Base-by-base conservation (phyloP, 2,797 vertebrate species). In the Rhabdomys pumilio region DNA sequence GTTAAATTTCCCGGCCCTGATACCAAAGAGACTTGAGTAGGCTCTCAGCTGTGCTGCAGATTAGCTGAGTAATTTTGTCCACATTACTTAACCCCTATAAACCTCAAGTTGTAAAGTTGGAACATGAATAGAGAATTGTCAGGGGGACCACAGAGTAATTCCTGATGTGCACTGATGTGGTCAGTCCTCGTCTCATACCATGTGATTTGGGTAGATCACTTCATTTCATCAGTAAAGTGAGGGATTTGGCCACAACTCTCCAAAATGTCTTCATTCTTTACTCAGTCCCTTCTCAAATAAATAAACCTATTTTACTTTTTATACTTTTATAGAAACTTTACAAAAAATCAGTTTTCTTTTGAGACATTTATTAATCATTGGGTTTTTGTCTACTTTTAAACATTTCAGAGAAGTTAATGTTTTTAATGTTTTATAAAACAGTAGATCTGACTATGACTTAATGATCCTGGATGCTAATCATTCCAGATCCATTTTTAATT, bases 361-460 rank as follows among this genome's bases (percentile, higher is more conserved):
- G 86, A 95, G 41, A 50, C 5, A 59, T 85, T 93, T 95, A 50
- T 13, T 38, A 65, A 83, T 69, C 89, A 87, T 93, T 95, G 1
- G 57, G 81, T 91, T 96, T 95, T 87, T 14, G 81, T 91, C 44
- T 63, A 44, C 77, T 83, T 93, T 92, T 96, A 92, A 88, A 81
- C 85, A 41, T 94, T n/a, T 10, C 79, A 72, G 81, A 63, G 86
- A 94, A 87, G 38, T 94, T 76, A 47, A 76, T 76, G 24, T 76
- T 76, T 47, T 76, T 76, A 47, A 76, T 76, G 41, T 76, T 75
- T 76, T 26, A 76, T 76, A 76, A 76, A 76, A 76, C 44, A 82
- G 77, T 15, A 89, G 12, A 87, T 89, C 26, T 96, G 50, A 83
- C 19, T 41, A 10, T 90, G 31, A 26, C 53, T 96, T 93, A 91